Evolutionary conservation across 2,113 vertebrate species (phyloP), one percentile per base, ranked within the genome.

Genomic region (Melanostigma gelatinosum): DNA sequence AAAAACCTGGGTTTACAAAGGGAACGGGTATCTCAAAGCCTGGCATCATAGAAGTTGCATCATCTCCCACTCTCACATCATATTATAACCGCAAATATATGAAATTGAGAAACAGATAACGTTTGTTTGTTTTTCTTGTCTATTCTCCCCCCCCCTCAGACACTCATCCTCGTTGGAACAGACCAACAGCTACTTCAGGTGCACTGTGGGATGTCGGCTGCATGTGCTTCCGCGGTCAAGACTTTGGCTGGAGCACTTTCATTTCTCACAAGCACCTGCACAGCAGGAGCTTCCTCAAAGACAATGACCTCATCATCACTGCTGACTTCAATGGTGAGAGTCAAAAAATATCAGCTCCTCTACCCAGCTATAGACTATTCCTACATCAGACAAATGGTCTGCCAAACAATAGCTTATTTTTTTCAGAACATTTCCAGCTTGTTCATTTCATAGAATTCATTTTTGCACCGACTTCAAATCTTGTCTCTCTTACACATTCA

Each of bases 221-320:
- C 66, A 0, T 65, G 2, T 97, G 96, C 79, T 87, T 79, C 20
- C 92, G 95, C 65, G 91, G 87, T 27, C 0, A 0, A 0, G 4
- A 81, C n/a, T 69, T 2, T 36, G 97, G 97, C 0, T 97, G 97
- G 97, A 66, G 0, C 29, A 92, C 8, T 0, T 94, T 97, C 86
- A 94, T 98, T 20, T 96, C 96, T 20, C 96, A 97, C 73, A 73
- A 88, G 4, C 92, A 96, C 29, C 60, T 98, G 69, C 88, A 63
- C 3, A 92, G 78, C 24, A 95, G 91, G 74, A 96, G 64, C 85
- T 98, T 96, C 89, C 91, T 99, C 36, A 98, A 97, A 87, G 96
- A 97, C 9, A 84, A 96, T 4, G 93, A 96, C 84, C 93, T 98
- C 40, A 97, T 97, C 73, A 91, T 99, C 63, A 96, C 96, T 40